Base-by-base conservation (phyloP, 1,140 invertebrate genomes). In the Formica selysi region DNA sequence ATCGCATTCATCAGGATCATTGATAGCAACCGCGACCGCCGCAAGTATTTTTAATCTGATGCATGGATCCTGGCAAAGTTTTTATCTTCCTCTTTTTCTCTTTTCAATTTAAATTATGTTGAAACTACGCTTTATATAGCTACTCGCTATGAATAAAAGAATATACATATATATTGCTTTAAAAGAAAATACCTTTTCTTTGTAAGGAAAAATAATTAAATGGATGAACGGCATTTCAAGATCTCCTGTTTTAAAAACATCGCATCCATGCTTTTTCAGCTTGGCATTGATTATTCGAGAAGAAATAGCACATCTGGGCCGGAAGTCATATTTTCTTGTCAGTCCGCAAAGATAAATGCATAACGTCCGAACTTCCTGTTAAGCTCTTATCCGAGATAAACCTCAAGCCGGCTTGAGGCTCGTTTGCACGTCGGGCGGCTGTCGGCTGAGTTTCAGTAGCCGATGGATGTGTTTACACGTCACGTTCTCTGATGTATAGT, bases 381-480 rank as follows among this genome's bases (percentile, higher is more conserved):
- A 81, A 81, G 54, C 67, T 38, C 67, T 81, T 81, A 81, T 81
- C 67, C 67, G 67, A 81, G 79, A 81, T 81, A 81, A 81, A 81
- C 79, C 79, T 73, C 79, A 81, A 81, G 79, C 71, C 67, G 79
- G 71, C 79, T 36, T 71, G 67, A 81, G 65, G 65, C 79, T 81
- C 79, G 79, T 81, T 81, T 81, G 79, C 79, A 81, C 79, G 79
- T 73, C 67, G 67, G 19, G 79, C 26, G 51, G 79, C 79, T 73
- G 79, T 81, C 79, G 67, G 67, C 79, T 81, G 79, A 81, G 67
- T 81, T 81, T 81, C 79, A 81, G 79, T 73, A 61, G 79, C 68
- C 79, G 79, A 81, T 81, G 79, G 79, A 81, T 81, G 79, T 81
- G 79, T 81, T 81, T 81, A 81, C 79, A 81, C 79, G 79, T 81